Evolutionary conservation across 2,113 vertebrate species (phyloP).

Genomic region (Ictalurus furcatus): DNA sequence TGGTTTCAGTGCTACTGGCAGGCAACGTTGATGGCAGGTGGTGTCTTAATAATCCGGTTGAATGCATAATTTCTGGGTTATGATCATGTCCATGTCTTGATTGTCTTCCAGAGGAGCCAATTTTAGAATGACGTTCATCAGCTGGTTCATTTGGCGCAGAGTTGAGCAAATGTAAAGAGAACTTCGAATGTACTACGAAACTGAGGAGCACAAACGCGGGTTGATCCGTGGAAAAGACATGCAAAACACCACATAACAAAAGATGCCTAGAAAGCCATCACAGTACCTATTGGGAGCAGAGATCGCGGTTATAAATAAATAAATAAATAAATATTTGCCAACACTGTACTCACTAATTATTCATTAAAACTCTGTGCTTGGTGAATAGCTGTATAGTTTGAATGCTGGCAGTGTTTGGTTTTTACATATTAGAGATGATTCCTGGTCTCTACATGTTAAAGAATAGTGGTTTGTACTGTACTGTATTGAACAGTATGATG

Average conservation of each 20-base stretch:
- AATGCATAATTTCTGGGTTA: not conserved
- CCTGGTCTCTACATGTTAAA: not conserved
- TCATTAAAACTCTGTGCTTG: constrained; percentile 50
- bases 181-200: not conserved
- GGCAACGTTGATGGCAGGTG: not conserved
- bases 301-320: constrained; percentile 32
- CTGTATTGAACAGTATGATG: not conserved
- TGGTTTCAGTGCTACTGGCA: not conserved
- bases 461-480: not conserved
- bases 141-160: not conserved
- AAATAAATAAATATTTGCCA: constrained; percentile 36
- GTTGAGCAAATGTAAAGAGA: not conserved
- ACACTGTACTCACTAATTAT: constrained; percentile 50
- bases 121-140: not conserved
- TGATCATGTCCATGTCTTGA: not conserved
- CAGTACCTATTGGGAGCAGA: constrained; percentile 25
- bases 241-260: constrained; percentile 17
- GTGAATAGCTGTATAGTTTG: not conserved
- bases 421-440: not conserved
- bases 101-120: not conserved
- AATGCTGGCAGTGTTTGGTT: not conserved
- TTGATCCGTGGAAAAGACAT: constrained; percentile 8
- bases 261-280: constrained; percentile 31
- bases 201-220: not conserved
- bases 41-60: not conserved